These are phyloP conservation scores for Tenualosa ilisha DNA, from an alignment of 2,797 vertebrate genomes.

Conservation along the genomic window DNA sequence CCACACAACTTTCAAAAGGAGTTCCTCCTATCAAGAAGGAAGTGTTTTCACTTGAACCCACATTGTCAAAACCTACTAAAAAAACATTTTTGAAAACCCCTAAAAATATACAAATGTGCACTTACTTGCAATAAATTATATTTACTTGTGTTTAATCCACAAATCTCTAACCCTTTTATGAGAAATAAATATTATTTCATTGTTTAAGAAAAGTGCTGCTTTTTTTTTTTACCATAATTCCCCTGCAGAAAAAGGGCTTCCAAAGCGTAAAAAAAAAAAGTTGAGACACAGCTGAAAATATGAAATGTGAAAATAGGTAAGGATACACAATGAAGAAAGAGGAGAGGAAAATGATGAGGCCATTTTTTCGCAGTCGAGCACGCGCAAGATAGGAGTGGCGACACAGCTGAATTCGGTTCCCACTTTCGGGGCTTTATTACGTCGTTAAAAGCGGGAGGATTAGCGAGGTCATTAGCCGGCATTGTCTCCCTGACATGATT, in stretches of 20 bases:
- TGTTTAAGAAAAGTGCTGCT: background rate
- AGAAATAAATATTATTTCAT: background rate
- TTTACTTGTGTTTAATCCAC: background rate
- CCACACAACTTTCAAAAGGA: conserved; percentile 43
- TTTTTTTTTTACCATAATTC: background rate
- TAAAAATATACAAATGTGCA: background rate
- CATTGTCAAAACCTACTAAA: background rate
- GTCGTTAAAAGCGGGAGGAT: conserved; percentile 86
- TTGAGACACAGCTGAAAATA: conserved; percentile 2
- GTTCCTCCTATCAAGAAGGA: background rate
- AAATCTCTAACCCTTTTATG: background rate
- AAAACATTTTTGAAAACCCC: background rate
- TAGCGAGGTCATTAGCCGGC: conserved; percentile 96
- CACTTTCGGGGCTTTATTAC: conserved; percentile 53
- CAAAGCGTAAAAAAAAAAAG: conserved; percentile 6
- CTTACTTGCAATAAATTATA: conserved; percentile 13
- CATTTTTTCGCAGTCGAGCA: conserved; percentile 17
- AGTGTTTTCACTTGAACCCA: conserved; percentile 21
- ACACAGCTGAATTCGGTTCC: conserved; percentile 57
- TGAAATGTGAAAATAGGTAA: conserved; percentile 22
- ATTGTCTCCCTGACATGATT: conserved; percentile 99
- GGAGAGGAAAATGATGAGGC: conserved; percentile 11
- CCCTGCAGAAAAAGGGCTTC: background rate
- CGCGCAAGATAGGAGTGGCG: conserved; percentile 14
- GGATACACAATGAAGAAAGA: background rate